Evolutionary conservation across 2,797 vertebrate species (phyloP), one percentile per base, ranked within the genome.

Genomic region (Oophaga sylvatica): DNA sequence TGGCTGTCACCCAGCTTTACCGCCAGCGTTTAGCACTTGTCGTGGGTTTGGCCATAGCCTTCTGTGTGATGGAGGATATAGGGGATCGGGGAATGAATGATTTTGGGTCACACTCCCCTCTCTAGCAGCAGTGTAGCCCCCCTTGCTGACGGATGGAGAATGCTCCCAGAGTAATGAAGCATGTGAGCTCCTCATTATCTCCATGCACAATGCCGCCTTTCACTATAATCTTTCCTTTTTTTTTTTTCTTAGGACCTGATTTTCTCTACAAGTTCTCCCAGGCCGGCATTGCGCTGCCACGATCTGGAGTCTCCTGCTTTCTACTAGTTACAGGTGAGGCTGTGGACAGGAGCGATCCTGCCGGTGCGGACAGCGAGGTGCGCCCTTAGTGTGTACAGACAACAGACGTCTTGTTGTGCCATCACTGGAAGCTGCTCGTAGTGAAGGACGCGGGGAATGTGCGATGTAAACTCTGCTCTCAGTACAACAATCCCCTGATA

Each of bases 321-420:
- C 16, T 81, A 35, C 68, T 35, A 67, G 87, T 48, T 85, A 57
- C 11, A 85, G 83, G 87, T 88, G 73, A 88, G 87, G 3, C 57
- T 26, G 12, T 11, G 77, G 59, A 19, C 53, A 68, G 78, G 70
- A 48, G n/a, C 29, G 68, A 88, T 59, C 83, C 57, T 12, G 45
- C n/a, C 8, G 1, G 48, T 70, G 48, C 19, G 26, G 48, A 80
- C 73, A 41, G 63, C 63, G 63, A 35, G 71, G 68, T 41, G n/a
- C 80, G 35, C 77, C 62, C 26, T 26, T 41, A 2, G 20, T 82
- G 83, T 85, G 82, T 89, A 85, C 48, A 63, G 78, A 16, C 45
- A 85, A 85, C 87, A 89, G n/a, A 60, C 2, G 15, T 2, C n/a
- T 60, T 89, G 83, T 89, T 89, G 75, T 89, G 71, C 31, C 83